Base-by-base conservation (phyloP, 2,113 vertebrate species). In the Microtus richardsoni region DNA sequence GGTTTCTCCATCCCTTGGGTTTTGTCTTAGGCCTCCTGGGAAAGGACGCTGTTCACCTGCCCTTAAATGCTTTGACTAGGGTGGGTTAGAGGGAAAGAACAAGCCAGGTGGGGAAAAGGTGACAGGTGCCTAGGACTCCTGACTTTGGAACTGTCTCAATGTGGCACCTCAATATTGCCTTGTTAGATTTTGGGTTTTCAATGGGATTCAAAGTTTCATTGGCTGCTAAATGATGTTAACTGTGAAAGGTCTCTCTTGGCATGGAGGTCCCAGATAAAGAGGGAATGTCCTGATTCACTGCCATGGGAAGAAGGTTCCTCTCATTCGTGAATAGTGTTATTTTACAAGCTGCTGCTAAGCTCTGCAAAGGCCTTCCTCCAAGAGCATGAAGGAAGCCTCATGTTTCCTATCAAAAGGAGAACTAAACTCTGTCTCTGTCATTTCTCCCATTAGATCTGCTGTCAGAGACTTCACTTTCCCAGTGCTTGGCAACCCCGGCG, bases 401-500 rank as follows among this genome's bases (percentile, higher is more conserved):
- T 96, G 94, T 87, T 93, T 97, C 94, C 92, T 93, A 83, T 94
- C 95, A 96, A 82, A 95, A 95, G 71, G 84, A 86, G 92, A 95
- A 97, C 54, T 79, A 93, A 94, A 89, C 83, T 60, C 95, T 74
- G 92, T 79, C 52, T 91, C 85, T 92, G 77, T 22, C 33, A 54
- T 89, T 88, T 94, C 94, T 88, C 90, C 79, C 89, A 58, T 94
- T 92, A 96, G 64, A 86, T 60, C 78, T 91, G 94, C 86, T 95
- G 93, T 97, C 97, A 91, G 94, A 85, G 66, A 85, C 95, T 80
- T 90, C 89, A 75, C 71, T 85, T 94, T 52, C 95, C 71, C 96
- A 74, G 90, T 62, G 64, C 93, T 97, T 97, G 98, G 97, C 96
- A 97, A 95, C 41, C 77, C 80, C 82, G 64, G 19, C 66, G 26